Conservation (phyloP, 1,140 invertebrate genomes). For the Hylyphantes graminicola region DNA sequence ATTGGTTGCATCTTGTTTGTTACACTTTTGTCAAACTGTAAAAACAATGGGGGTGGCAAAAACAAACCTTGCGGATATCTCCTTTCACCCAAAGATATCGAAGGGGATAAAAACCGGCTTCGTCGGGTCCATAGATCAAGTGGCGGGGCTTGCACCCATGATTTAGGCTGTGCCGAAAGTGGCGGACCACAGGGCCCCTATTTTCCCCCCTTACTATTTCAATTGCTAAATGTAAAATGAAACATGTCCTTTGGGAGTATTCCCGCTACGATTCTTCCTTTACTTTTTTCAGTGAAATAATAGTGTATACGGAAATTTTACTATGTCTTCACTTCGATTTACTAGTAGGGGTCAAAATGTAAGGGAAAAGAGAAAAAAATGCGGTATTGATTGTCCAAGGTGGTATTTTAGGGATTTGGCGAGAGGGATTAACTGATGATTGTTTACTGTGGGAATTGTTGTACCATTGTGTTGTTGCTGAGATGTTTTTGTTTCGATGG, state of each 20-base stretch:
- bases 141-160: constrained; percentile 5
- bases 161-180: constrained; percentile 35
- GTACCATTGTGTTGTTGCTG: too few relatives aligned
- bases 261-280: too few relatives aligned
- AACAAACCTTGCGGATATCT: too few relatives aligned
- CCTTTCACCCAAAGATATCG: too few relatives aligned
- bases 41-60: too few relatives aligned
- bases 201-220: too few relatives aligned
- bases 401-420: constrained; percentile 10
- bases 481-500: too few relatives aligned
- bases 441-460: constrained; percentile 11
- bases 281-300: too few relatives aligned
- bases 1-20: too few relatives aligned
- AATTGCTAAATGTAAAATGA: neutral
- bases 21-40: too few relatives aligned
- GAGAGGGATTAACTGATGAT: constrained; percentile 28
- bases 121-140: constrained; percentile 44
- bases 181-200: constrained; percentile 13
- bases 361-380: neutral
- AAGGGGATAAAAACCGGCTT: neutral
- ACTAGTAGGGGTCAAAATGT: neutral
- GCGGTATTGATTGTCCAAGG: constrained; percentile 30
- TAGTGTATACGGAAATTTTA: too few relatives aligned
- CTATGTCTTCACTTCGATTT: neutral
- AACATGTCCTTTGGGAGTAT: too few relatives aligned